Percentiles rank a stretch among this genome's conserved stretches.
Evolutionary conservation across 1,140 invertebrate species (phyloP).

Genomic region (Neotoxoptera formosana): DNA sequence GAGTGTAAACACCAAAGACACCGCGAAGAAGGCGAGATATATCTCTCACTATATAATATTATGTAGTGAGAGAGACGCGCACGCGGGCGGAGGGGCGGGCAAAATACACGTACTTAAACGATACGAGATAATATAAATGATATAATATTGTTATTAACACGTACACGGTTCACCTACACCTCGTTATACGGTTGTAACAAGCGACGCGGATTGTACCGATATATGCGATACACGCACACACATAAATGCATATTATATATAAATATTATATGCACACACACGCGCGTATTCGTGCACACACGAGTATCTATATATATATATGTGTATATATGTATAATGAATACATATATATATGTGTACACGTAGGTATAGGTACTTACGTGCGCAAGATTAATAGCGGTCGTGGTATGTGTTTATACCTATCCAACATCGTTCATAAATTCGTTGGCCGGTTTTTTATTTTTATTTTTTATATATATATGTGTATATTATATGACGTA

Average conservation of each 20-base stretch:
- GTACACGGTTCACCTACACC: constrained; percentile 25
- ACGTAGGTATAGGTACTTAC: background rate
- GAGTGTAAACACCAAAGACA: constrained; percentile 7
- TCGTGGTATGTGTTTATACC: background rate
- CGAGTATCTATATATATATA: background rate
- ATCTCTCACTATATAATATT: background rate
- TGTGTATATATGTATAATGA: background rate
- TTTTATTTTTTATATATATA: background rate
- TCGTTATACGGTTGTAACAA: constrained; percentile 16
- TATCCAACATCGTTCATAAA: constrained; percentile 21
- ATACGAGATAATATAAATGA: constrained; percentile 29
- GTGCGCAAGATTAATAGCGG: constrained; percentile 24
- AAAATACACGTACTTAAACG: constrained; percentile 28
- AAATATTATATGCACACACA: no score
- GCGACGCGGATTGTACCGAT: background rate
- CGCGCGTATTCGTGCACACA: background rate
- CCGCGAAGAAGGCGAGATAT: background rate
- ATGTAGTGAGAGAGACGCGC: background rate
- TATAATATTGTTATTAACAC: constrained; percentile 33
- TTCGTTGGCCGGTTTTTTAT: constrained; percentile 27
- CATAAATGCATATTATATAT: no score
- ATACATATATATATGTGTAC: background rate
- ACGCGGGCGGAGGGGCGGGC: background rate
- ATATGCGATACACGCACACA: background rate
- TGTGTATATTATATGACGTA: background rate